Evolutionary conservation across 2,113 vertebrate genomes (phyloP), one percentile per base, ranked within the genome.

Genomic region (Eonycteris spelaea): DNA sequence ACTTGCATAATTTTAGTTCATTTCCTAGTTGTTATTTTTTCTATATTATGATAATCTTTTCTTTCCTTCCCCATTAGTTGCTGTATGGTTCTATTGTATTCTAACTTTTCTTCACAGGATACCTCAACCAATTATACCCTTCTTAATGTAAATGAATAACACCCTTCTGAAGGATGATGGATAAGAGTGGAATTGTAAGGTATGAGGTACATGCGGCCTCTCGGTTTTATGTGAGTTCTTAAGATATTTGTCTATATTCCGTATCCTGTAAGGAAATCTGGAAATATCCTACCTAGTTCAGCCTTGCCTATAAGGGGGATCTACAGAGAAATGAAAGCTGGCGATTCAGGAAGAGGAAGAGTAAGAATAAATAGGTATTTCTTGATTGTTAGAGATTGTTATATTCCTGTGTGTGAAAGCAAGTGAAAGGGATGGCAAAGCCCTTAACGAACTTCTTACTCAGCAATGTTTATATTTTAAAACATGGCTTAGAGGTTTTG

Each of bases 21-120:
- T 92, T 90, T 84, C 33, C 14, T 51, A 75, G 24, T 55, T 90
- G 70, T 38, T 73, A 1, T 82, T 22, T 53, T 92, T 91, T 79
- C 85, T 83, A 55, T 15, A 53, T 30, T 65, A 28, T 35, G 24
- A 78, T 85, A 11, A 40, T 70, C 9, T 83, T 85, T 63, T 79
- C 26, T 89, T 79, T 45, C 35, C 19, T 68, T 85, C 48, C 11
- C 38, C 38, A 43, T 91, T 79, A 38, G 24, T 67, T 97, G 38
- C 22, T 93, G 7, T 82, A 5, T 86, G 19, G 2, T 96, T 83
- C 84, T 75, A 51, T n/a, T 83, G 57, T 89, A 51, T 79, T 75
- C 30, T 92, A 83, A 43, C 80, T 57, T 71, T 95, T 83, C n/a
- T 63, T 91, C 65, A 79, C n/a, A 86, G 86, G 12, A 94, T 48